A percentile compares a stretch with the other conserved stretches of the same genome.
Evolutionary conservation across 1,140 invertebrate genomes (phyloP).

Genomic region (Diplogasteroides magnus): DNA sequence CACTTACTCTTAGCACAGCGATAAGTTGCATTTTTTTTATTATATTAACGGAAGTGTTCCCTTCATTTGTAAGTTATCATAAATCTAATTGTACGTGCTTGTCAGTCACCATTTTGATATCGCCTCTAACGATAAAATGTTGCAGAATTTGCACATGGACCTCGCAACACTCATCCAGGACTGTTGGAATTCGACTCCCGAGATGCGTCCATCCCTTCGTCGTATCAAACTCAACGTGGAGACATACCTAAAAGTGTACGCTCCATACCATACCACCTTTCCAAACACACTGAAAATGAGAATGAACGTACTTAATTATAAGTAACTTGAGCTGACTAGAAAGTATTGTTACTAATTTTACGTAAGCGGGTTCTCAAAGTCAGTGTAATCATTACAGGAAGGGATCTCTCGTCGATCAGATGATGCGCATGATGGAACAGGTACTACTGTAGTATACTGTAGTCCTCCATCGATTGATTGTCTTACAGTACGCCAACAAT

Average conservation of each 20-base stretch:
- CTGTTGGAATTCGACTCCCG: conserved; percentile 50
- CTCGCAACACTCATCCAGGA: conserved; percentile 44
- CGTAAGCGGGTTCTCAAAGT: conserved; percentile 2
- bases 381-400: conserved; percentile 20
- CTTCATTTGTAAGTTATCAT: background rate
- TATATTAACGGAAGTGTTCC: too few relatives aligned
- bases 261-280: background rate
- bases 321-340: too few relatives aligned
- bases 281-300: background rate
- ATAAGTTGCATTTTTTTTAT: too few relatives aligned
- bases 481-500: conserved; percentile 89
- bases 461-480: too few relatives aligned
- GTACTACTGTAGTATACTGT: too few relatives aligned
- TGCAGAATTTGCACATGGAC: too few relatives aligned
- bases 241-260: conserved; percentile 51
- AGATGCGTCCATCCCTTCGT: conserved; percentile 47
- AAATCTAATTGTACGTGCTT: conserved; percentile 34
- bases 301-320: too few relatives aligned
- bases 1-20: too few relatives aligned
- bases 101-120: too few relatives aligned
- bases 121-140: too few relatives aligned
- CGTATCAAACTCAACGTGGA: conserved; percentile 52
- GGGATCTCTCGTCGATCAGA: conserved; percentile 35
- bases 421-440: conserved; percentile 42
- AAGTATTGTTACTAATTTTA: too few relatives aligned